Conservation (phyloP, 2,797 vertebrate genomes). For the Cacajao melanocephalus region DNA sequence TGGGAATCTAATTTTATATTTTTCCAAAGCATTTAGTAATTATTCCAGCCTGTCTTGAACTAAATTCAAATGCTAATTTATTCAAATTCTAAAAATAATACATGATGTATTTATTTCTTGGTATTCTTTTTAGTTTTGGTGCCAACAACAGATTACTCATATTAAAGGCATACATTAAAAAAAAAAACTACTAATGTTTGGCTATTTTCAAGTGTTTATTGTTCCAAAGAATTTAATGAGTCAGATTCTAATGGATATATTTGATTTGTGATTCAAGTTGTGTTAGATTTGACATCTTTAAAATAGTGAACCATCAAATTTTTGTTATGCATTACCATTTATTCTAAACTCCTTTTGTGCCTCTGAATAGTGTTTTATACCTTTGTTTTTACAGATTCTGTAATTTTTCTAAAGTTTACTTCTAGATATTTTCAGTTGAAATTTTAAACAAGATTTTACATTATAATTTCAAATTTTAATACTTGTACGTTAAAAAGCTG, state of each 20-base stretch:
- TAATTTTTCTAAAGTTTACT: not conserved
- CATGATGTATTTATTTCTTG: not conserved
- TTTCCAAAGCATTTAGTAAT: not conserved
- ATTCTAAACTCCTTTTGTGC: not conserved
- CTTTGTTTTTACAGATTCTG: not conserved
- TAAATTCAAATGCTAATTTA: slow-evolving; percentile 8
- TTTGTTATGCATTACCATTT: not conserved
- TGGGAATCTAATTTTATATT: slow-evolving; percentile 29
- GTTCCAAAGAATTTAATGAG: not conserved
- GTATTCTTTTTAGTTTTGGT: not conserved
- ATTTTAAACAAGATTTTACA: not conserved
- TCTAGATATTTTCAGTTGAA: not conserved
- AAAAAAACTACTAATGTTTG: not conserved
- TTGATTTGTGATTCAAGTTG: not conserved
- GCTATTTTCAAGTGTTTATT: not conserved
- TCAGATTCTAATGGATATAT: not conserved
- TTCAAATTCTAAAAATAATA: not conserved
- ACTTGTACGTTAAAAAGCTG: slow-evolving; percentile 8
- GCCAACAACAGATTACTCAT: not conserved
- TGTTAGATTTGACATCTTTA: not conserved
- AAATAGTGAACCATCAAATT: not conserved
- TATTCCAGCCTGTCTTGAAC: not conserved
- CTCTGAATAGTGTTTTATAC: not conserved
- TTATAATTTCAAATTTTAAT: slow-evolving; percentile 9
- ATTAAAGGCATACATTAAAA: not conserved